Evolutionary conservation across 2,888 invertebrate genomes (phyloP).

Genomic region (Tyria jacobaeae): DNA sequence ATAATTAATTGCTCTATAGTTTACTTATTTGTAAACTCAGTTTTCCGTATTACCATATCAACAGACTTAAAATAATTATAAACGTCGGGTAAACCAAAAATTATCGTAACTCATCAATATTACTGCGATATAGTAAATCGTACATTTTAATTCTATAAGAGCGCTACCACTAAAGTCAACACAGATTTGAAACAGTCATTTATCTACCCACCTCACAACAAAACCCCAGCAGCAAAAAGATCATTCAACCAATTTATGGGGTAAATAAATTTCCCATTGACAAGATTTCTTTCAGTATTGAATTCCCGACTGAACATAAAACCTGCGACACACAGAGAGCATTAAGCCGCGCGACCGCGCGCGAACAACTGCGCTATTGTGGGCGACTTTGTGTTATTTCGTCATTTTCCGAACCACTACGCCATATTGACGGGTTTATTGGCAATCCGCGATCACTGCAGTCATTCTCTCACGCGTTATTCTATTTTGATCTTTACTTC

Average conservation of each 20-base stretch:
- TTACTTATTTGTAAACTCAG: background rate
- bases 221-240: slow-evolving; percentile 22
- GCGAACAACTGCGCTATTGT: slow-evolving; percentile 65
- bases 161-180: background rate
- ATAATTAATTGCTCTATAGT: background rate
- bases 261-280: slow-evolving; percentile 45
- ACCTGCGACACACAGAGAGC: slow-evolving; percentile 21
- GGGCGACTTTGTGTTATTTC: slow-evolving; percentile 62
- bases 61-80: too few relatives aligned
- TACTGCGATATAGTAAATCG: background rate
- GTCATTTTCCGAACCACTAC: slow-evolving; percentile 78
- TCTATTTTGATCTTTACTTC: slow-evolving; percentile 11
- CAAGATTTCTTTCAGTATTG: slow-evolving; percentile 38
- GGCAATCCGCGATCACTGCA: slow-evolving; percentile 26
- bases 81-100: too few relatives aligned
- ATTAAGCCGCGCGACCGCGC: slow-evolving; percentile 57
- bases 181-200: background rate
- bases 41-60: too few relatives aligned
- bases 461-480: background rate
- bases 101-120: background rate
- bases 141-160: too few relatives aligned
- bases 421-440: slow-evolving; percentile 69
- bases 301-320: slow-evolving; percentile 42
- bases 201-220: background rate
- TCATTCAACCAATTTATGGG: slow-evolving; percentile 30